phyloP scores from a whole-genome alignment of 2,797 vertebrate genomes.

The Caiman crocodilus region DNA sequence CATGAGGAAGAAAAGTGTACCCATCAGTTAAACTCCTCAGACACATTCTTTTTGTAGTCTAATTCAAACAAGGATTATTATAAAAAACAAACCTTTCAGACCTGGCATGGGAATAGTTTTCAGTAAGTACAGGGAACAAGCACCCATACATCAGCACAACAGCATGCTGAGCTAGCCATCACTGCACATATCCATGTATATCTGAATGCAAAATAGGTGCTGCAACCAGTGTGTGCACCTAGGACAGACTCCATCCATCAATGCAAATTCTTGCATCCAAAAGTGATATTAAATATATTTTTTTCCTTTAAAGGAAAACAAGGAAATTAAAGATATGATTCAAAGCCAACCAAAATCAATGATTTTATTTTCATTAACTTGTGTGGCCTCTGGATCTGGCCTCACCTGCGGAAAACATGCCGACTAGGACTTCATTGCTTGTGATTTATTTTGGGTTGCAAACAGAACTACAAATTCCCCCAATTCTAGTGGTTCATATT shows the following conservation, averaged over 20 bases:
- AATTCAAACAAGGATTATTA: slow-evolving; percentile 66
- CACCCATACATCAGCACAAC: slow-evolving; percentile 68
- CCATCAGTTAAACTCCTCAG: slow-evolving; percentile 74
- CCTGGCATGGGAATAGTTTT: slow-evolving; percentile 58
- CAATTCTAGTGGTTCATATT: not conserved
- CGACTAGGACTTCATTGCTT: slow-evolving; percentile 24
- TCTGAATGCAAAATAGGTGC: slow-evolving; percentile 68
- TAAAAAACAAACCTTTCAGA: not conserved
- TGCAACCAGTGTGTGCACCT: slow-evolving; percentile 63
- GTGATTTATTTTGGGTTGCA: slow-evolving; percentile 16
- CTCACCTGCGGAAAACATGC: not conserved
- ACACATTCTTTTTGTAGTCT: slow-evolving; percentile 58
- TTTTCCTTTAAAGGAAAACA: slow-evolving; percentile 66
- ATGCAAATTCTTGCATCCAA: slow-evolving; percentile 51
- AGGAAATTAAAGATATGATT: slow-evolving; percentile 63
- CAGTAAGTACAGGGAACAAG: slow-evolving; percentile 44
- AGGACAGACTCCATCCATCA: slow-evolving; percentile 72
- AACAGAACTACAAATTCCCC: not conserved
- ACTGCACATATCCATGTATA: slow-evolving; percentile 39
- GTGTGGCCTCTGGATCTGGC: not conserved
- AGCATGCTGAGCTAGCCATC: slow-evolving; percentile 62
- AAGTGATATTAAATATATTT: slow-evolving; percentile 71
- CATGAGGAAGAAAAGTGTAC: slow-evolving; percentile 63
- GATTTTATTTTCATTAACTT: slow-evolving; percentile 17
- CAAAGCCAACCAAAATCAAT: slow-evolving; percentile 50